Conservation (phyloP, 2,888 invertebrate species). For the Ophonus ardosiacus region DNA sequence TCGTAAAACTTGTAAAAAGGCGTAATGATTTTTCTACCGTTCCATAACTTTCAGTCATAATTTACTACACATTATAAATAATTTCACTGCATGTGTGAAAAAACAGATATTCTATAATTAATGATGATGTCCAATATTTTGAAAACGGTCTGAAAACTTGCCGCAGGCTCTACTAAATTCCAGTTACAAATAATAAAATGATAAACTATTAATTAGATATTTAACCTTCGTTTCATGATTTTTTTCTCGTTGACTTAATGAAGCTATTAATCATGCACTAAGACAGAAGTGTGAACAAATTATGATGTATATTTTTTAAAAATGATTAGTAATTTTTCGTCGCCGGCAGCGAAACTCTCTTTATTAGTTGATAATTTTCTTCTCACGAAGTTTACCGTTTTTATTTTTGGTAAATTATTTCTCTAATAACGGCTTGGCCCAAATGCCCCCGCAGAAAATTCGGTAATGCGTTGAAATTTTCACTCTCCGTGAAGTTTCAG, state of each 20-base stretch:
- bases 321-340: constrained; percentile 49
- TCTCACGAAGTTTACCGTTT: constrained; percentile 34
- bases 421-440: constrained; percentile 21
- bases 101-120: constrained; percentile 32
- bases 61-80: background rate
- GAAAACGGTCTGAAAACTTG: constrained; percentile 33
- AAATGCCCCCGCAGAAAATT: constrained; percentile 1
- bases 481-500: background rate
- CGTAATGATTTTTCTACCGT: background rate
- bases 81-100: background rate
- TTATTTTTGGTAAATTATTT: constrained; percentile 45
- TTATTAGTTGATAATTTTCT: constrained; percentile 34
- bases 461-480: constrained; percentile 22
- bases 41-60: background rate
- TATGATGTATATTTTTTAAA: constrained; percentile 48
- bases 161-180: constrained; percentile 3
- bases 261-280: constrained; percentile 39
- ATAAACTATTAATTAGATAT: constrained; percentile 25
- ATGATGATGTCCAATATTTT: constrained; percentile 43
- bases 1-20: background rate
- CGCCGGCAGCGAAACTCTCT: background rate
- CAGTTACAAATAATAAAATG: constrained; percentile 42
- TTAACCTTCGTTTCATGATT: constrained; percentile 42
- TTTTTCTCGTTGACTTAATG: constrained; percentile 40
- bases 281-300: constrained; percentile 53